phyloP scores from a whole-genome alignment of 2,888 invertebrate genomes.

The Hetaerina titia region DNA sequence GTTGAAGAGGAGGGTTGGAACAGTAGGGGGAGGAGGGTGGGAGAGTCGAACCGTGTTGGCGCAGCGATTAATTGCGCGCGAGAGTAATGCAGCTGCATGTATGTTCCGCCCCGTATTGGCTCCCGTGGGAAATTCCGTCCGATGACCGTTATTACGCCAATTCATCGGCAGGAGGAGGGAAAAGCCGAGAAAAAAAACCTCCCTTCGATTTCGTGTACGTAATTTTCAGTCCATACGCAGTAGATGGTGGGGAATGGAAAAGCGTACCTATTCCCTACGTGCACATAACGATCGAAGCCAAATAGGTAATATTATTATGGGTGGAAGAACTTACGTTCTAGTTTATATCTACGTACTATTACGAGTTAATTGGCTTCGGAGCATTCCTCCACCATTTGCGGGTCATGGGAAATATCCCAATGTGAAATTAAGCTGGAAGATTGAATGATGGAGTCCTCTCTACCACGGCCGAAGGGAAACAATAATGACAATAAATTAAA shows the following conservation, averaged over 20 bases:
- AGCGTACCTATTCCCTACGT: slow-evolving; percentile 23
- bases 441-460: not conserved
- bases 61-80: slow-evolving; percentile 64
- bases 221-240: slow-evolving; percentile 52
- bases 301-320: slow-evolving; percentile 4
- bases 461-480: not conserved
- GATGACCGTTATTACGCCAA: slow-evolving; percentile 67
- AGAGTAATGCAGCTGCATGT: slow-evolving; percentile 66
- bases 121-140: slow-evolving; percentile 66
- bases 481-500: not conserved
- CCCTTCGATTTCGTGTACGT: slow-evolving; percentile 61
- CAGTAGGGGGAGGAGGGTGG: not conserved
- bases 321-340: slow-evolving; percentile 12
- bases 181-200: slow-evolving; percentile 41
- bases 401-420: not conserved
- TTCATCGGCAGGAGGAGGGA: slow-evolving; percentile 59
- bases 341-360: not conserved
- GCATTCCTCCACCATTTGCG: not conserved
- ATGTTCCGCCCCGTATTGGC: slow-evolving; percentile 67
- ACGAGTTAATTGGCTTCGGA: not conserved
- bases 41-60: slow-evolving; percentile 59
- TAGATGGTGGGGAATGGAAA: not conserved
- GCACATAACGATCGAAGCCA: slow-evolving; percentile 13
- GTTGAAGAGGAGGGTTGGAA: not conserved
- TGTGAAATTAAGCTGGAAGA: not conserved